phyloP scores from a whole-genome alignment of 2,113 vertebrate genomes.

The Platysteira castanea region DNA sequence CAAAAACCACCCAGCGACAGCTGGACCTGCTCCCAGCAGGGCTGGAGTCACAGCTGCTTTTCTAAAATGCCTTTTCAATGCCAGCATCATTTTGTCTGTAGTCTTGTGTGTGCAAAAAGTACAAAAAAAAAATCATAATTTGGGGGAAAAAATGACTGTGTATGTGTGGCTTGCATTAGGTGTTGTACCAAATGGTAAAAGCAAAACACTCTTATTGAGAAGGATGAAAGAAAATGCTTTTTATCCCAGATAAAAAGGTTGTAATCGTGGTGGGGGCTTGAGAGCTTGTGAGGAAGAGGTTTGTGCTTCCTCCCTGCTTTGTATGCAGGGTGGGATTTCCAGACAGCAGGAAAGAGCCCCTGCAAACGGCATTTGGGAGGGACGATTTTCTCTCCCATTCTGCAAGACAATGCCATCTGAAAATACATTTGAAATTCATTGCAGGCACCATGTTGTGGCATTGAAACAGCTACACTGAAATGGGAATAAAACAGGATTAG shows the following conservation, averaged over 20 bases:
- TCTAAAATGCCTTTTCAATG: neutral
- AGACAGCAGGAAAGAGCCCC: neutral
- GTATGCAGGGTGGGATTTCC: neutral
- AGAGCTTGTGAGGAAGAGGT: neutral
- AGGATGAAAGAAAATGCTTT: neutral
- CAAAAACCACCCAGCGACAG: neutral
- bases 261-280: neutral
- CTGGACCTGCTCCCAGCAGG: neutral
- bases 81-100: neutral
- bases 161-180: neutral
- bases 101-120: neutral
- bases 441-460: neutral
- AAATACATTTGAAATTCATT: conserved; percentile 20
- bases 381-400: neutral
- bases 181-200: neutral
- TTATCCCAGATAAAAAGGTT: neutral
- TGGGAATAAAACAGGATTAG: conserved; percentile 22
- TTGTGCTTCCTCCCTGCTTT: conserved; percentile 10
- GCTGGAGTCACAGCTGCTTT: neutral
- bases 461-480: neutral
- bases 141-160: accelerated
- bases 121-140: neutral
- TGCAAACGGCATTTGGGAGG: neutral
- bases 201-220: neutral
- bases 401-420: neutral